phyloP scores from a whole-genome alignment of 2,113 vertebrate genomes.

The Pagrus major region DNA sequence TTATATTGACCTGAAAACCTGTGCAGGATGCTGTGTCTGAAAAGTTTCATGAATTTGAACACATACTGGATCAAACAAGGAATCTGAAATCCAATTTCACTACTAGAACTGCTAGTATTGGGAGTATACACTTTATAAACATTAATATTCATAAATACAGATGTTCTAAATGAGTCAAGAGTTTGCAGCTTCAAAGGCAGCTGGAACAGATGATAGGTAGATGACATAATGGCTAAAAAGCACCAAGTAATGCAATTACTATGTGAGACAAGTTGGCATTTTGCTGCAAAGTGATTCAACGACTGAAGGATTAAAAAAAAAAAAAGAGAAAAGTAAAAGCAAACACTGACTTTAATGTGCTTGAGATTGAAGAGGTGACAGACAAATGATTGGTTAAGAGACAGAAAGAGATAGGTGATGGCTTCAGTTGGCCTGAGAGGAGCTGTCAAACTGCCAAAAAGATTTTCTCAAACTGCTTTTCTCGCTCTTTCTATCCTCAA shows the following conservation, averaged over 20 bases:
- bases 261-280: slow-evolving; percentile 14
- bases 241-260: not conserved
- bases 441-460: slow-evolving; percentile 60
- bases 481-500: slow-evolving; percentile 6
- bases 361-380: slow-evolving; percentile 40
- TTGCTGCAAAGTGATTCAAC: slow-evolving; percentile 1
- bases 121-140: not conserved
- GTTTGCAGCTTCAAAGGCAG: not conserved
- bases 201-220: not conserved
- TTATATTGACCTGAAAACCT: not conserved
- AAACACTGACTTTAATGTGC: not conserved
- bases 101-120: no score
- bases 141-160: not conserved
- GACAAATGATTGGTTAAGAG: slow-evolving; percentile 47
- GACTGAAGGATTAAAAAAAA: slow-evolving; percentile 6
- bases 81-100: not conserved
- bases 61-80: not conserved
- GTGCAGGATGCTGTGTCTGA: not conserved
- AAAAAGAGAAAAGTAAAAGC: not conserved
- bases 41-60: not conserved
- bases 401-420: slow-evolving; percentile 42
- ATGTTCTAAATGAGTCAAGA: not conserved
- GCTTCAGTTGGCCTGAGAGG: slow-evolving; percentile 34
- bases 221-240: not conserved
- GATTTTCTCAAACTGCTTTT: slow-evolving; percentile 18